Evolutionary conservation across 2,113 vertebrate species (phyloP), one percentile per base, ranked within the genome.

Genomic region (Baryphthengus martii): DNA sequence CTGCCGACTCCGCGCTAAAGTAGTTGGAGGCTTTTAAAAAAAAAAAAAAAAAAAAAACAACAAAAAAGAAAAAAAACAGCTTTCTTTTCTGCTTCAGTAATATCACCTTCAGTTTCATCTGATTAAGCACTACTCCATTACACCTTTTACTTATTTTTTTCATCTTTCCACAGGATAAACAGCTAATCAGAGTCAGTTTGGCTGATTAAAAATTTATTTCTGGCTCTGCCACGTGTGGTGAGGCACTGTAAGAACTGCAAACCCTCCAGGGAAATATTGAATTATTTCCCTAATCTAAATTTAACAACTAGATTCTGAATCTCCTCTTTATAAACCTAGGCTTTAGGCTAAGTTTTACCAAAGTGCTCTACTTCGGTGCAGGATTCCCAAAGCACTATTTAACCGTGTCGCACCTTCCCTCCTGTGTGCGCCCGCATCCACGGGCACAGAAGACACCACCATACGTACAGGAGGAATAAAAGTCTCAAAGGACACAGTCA

Each of bases 21-120:
- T 77, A 91, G 71, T 94, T 50, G 75, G 73, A 75, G 84, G 90
- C 65, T 76, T 94, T 68, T 16, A 59, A 74, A 92, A 95, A 91
- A 88, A 88, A 85, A 82, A 89, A 85, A 86, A 89, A 80, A 47
- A 79, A 79, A 49, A 58, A 49, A 73, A 26, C n/a, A n/a, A n/a
- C n/a, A 35, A 29, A 40, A 17, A 23, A 28, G 29, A 72, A 39
- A 71, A 81, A 73, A 45, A 56, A 52, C 35, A 6, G 18, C 7
- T 3, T 35, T 88, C 93, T 63, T n/a, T 93, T 88, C 62, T 90
- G 81, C 50, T 79, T 79, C 75, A 35, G 53, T 63, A 87, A 35
- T 9, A 72, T 19, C 44, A 76, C 25, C 37, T 79, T 37, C 14
- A 33, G 55, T 84, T 88, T 86, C 21, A 33, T 25, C 55, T 71